Conservation (phyloP, 2,113 vertebrate genomes). For the Cyanoderma ruficeps region DNA sequence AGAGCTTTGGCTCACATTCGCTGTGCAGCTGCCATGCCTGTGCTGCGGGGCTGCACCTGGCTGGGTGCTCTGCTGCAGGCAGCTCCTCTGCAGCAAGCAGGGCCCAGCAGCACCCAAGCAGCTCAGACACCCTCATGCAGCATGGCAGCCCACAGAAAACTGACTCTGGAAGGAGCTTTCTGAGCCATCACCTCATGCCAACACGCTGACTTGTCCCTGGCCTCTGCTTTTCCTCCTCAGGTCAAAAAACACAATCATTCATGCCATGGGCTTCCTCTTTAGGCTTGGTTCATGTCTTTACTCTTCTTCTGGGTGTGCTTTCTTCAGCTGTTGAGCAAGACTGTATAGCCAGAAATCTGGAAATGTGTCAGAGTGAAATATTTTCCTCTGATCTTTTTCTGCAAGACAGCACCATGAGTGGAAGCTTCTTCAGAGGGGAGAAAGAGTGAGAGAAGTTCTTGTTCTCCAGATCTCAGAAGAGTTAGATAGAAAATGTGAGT, state of each 20-base stretch:
- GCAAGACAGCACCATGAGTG: not conserved
- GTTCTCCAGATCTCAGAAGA: not conserved
- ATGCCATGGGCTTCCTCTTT: not conserved
- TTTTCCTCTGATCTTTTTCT: not conserved
- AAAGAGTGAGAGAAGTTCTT: not conserved
- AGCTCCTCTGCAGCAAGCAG: not conserved
- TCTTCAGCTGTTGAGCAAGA: not conserved
- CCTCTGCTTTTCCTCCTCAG: not conserved
- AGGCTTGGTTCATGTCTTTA: not conserved
- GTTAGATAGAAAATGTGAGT: not conserved
- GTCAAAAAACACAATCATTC: not conserved
- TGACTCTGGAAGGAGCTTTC: not conserved
- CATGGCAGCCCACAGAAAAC: fast-evolving
- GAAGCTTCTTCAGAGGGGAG: not conserved
- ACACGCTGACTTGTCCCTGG: fast-evolving
- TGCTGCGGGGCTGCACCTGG: not conserved
- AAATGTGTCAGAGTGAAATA: not conserved
- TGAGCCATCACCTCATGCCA: not conserved
- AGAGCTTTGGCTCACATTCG: fast-evolving
- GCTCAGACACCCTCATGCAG: fast-evolving
- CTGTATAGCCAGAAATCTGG: not conserved
- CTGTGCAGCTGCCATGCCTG: not conserved
- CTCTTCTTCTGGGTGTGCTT: not conserved
- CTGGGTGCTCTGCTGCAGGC: not conserved
- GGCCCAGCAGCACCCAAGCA: not conserved